Conservation (phyloP, 2,797 vertebrate genomes). For the Myotis myotis region DNA sequence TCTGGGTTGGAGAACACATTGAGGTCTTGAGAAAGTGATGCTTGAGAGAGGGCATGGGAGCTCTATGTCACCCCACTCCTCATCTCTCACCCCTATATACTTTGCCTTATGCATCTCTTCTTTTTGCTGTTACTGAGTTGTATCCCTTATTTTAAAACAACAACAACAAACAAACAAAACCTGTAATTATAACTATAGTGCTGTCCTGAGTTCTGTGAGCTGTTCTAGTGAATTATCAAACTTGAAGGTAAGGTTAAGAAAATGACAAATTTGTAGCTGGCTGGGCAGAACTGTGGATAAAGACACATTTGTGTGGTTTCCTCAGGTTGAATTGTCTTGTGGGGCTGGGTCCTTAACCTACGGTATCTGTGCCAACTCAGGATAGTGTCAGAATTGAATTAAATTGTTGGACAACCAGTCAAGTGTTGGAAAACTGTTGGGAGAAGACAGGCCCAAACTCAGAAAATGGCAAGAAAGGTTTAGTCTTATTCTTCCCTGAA, state of each 20-base stretch:
- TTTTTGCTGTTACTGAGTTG: background rate
- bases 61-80: background rate
- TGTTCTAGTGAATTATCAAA: background rate
- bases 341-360: background rate
- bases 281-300: background rate
- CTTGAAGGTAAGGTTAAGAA: background rate
- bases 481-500: background rate
- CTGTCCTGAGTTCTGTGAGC: background rate
- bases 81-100: rapidly evolving
- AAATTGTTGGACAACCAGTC: background rate
- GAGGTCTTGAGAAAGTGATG: background rate
- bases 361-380: background rate
- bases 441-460: background rate
- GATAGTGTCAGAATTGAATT: background rate
- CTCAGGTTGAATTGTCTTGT: background rate
- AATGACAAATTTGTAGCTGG: background rate
- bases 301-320: background rate
- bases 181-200: background rate
- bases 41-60: background rate
- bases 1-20: background rate
- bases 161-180: background rate
- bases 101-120: background rate
- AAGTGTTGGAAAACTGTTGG: background rate
- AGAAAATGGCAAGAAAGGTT: background rate
- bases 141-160: background rate